Evolutionary conservation across 1,140 invertebrate genomes (phyloP), one percentile per base, ranked within the genome.

Genomic region (Drusus annulatus): DNA sequence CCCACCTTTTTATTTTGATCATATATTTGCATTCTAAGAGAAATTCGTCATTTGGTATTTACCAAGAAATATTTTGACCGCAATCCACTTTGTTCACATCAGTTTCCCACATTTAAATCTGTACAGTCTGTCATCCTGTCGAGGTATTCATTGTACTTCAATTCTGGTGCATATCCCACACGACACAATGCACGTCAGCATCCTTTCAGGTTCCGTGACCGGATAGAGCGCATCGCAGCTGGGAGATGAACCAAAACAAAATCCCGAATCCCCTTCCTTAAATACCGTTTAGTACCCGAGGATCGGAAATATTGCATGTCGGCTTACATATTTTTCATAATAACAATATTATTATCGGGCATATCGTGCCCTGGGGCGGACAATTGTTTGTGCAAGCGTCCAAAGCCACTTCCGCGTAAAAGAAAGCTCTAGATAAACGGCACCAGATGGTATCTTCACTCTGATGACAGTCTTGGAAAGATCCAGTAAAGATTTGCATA

Each of bases 381-480:
- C 56, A 15, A 60, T 60, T 60, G 56, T 60, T 17, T 17, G 23
- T 15, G 13, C 15, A 23, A 23, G 56, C 56, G 7, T 19, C 56
- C 19, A 10, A 19, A 21, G 17, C 56, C 19, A 45, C 56, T 60
- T 60, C 56, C 36, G 36, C 36, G 36, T 45, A 45, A 45, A 60
- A 60, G 56, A 60, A 60, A 17, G 56, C 56, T 10, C 1, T 17
- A 60, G 10, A 23, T 21, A 60, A 60, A 19, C 16, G 56, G 7
- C 19, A 60, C 56, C 56, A 60, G 56, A 60, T 60, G 56, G 17
- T 60, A 60, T 60, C 56, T 60, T 23, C 10, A 8, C 8, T 23
- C 23, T 60, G 56, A 60, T 60, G 56, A 15, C 56, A 60, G 56
- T 60, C 56, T 19, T 60, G 23, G 36, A 45, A 60, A 60, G 56